These are phyloP conservation scores for Aphis craccivora DNA, from an alignment of 1,140 invertebrate species.

Conservation along the genomic window DNA sequence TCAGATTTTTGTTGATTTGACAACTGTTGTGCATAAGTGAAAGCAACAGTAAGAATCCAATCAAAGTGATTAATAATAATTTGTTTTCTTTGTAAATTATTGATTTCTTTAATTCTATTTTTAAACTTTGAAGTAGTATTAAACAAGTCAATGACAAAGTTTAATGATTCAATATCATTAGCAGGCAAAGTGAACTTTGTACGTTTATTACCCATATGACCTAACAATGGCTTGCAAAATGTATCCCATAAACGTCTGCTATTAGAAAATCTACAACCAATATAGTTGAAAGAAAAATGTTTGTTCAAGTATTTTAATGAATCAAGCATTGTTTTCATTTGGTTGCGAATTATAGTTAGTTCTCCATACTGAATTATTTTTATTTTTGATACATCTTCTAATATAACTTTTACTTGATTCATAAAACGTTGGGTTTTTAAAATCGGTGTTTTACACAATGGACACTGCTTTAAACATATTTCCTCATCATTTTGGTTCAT, in stretches of 20 bases:
- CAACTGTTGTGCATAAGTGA: neutral
- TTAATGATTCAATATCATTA: slow-evolving; percentile 24
- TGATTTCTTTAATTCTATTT: neutral
- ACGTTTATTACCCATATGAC: neutral
- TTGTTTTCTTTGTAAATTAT: neutral
- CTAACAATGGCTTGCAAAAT: neutral
- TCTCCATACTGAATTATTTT: slow-evolving; percentile 67
- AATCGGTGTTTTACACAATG: slow-evolving; percentile 73
- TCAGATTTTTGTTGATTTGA: slow-evolving; percentile 52
- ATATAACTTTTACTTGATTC: slow-evolving; percentile 68
- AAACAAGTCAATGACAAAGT: slow-evolving; percentile 21
- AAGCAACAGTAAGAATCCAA: slow-evolving; percentile 39
- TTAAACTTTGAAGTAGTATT: neutral
- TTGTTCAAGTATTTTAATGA: neutral
- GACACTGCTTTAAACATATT: slow-evolving; percentile 71
- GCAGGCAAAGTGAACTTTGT: neutral
- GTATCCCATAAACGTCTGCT: neutral
- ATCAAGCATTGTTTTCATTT: neutral
- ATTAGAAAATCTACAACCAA: neutral
- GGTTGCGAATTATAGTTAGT: neutral
- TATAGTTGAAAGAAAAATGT: neutral
- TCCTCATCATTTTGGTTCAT: slow-evolving; percentile 64
- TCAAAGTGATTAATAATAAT: slow-evolving; percentile 34
- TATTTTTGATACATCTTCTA: slow-evolving; percentile 69
- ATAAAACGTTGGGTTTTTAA: slow-evolving; percentile 70